Evolutionary conservation across 2,797 vertebrate species (phyloP).

Genomic region (Hylomyscus alleni): DNA sequence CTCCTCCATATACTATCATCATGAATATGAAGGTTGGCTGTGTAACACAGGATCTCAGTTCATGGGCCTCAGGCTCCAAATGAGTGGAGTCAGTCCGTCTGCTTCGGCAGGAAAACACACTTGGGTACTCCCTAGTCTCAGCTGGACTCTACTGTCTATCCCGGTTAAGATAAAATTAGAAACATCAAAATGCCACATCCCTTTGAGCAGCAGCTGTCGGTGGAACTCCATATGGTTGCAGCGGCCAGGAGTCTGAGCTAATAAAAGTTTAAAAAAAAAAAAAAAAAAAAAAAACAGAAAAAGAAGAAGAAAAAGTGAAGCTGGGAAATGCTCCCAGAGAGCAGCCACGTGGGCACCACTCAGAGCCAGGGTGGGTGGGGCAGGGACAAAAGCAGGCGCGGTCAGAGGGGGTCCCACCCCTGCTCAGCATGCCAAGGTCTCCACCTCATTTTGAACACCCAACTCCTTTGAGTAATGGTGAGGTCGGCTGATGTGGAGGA

Average conservation of each 20-base stretch:
- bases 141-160: not conserved
- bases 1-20: not conserved
- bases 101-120: not conserved
- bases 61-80: not conserved
- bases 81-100: not conserved
- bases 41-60: not conserved
- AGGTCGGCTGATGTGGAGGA: not conserved
- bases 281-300: not conserved
- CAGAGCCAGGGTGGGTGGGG: not conserved
- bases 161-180: slow-evolving; percentile 69
- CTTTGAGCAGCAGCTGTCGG: slow-evolving; percentile 68
- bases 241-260: slow-evolving; percentile 76
- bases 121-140: not conserved
- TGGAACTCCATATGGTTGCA: slow-evolving; percentile 72
- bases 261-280: slow-evolving; percentile 71
- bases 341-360: slow-evolving; percentile 65
- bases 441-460: not conserved
- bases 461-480: not conserved
- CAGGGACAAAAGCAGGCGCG: not conserved
- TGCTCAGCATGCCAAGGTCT: not conserved
- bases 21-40: not conserved
- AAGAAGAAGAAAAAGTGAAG: not conserved
- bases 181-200: slow-evolving; percentile 74
- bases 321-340: slow-evolving; percentile 75
- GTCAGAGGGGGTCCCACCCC: not conserved